Conservation (phyloP, 2,888 invertebrate species). For the Taphrorychus bicolor region DNA sequence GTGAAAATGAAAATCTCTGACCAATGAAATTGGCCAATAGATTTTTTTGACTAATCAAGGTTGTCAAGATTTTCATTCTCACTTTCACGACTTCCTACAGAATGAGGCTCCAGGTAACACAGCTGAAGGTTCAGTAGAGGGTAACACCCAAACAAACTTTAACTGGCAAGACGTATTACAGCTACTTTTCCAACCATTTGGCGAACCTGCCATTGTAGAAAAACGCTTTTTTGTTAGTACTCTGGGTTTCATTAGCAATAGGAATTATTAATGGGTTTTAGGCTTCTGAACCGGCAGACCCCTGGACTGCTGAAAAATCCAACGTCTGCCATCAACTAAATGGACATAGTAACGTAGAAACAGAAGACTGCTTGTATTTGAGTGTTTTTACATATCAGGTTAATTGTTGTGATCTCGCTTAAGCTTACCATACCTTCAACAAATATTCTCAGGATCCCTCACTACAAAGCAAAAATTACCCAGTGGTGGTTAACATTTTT, state of each 20-base stretch:
- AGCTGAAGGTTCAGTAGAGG: conserved; percentile 20
- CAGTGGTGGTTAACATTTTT: conserved; percentile 46
- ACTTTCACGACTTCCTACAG: too few relatives aligned
- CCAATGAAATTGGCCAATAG: too few relatives aligned
- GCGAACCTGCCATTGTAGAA: conserved; percentile 21
- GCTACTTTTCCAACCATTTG: conserved; percentile 27
- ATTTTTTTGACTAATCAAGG: too few relatives aligned
- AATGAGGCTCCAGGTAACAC: conserved; percentile 21
- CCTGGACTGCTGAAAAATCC: conserved; percentile 24
- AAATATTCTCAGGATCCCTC: neutral
- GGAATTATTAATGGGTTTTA: neutral
- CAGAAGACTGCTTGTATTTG: conserved; percentile 30
- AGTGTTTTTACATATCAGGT: conserved; percentile 29
- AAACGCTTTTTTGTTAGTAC: conserved; percentile 23
- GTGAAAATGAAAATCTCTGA: too few relatives aligned
- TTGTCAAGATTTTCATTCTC: too few relatives aligned
- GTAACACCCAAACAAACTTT: conserved; percentile 4
- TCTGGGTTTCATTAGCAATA: neutral
- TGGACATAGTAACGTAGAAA: conserved; percentile 17
- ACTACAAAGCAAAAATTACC: conserved; percentile 10
- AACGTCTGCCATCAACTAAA: conserved; percentile 28
- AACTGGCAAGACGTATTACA: conserved; percentile 16
- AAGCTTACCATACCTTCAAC: neutral
- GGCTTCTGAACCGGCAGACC: conserved; percentile 22
- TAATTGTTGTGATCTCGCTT: neutral